Conservation (phyloP, 2,888 invertebrate species). For the Torymus texanus region DNA sequence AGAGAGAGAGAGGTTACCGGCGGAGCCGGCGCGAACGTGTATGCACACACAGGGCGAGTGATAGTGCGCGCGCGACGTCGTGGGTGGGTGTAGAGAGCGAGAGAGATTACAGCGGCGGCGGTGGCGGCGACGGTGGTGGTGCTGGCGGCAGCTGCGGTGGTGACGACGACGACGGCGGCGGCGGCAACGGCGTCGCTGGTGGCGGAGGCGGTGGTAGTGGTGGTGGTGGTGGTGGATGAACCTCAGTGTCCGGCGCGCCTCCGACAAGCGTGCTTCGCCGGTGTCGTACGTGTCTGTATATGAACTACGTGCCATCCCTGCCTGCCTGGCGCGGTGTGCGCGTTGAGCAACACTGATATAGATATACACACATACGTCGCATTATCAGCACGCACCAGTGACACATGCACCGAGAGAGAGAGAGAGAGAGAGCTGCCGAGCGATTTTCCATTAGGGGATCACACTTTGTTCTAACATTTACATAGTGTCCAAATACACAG, state of each 20-base stretch:
- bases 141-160: slow-evolving; percentile 57
- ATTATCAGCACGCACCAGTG: neutral
- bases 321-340: slow-evolving; percentile 10
- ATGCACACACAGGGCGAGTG: too few species aligned
- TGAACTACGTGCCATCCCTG: slow-evolving; percentile 48
- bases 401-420: slow-evolving; percentile 11
- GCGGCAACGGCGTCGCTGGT: slow-evolving; percentile 57
- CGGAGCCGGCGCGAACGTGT: neutral
- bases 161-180: slow-evolving; percentile 53
- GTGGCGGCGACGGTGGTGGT: slow-evolving; percentile 58
- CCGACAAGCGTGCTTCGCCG: slow-evolving; percentile 74
- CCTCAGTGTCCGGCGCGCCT: slow-evolving; percentile 75
- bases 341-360: neutral
- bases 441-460: too few species aligned
- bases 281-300: slow-evolving; percentile 22
- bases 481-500: too few species aligned
- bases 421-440: neutral
- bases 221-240: slow-evolving; percentile 72
- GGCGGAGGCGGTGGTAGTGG: slow-evolving; percentile 54
- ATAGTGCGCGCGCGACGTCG: slow-evolving; percentile 54
- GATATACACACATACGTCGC: too few species aligned
- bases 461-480: slow-evolving; percentile 18
- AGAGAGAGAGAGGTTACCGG: neutral
- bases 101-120: slow-evolving; percentile 52
- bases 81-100: slow-evolving; percentile 69